Base-by-base conservation (phyloP, 2,113 vertebrate species). In the Sphaerodactylus townsendi region DNA sequence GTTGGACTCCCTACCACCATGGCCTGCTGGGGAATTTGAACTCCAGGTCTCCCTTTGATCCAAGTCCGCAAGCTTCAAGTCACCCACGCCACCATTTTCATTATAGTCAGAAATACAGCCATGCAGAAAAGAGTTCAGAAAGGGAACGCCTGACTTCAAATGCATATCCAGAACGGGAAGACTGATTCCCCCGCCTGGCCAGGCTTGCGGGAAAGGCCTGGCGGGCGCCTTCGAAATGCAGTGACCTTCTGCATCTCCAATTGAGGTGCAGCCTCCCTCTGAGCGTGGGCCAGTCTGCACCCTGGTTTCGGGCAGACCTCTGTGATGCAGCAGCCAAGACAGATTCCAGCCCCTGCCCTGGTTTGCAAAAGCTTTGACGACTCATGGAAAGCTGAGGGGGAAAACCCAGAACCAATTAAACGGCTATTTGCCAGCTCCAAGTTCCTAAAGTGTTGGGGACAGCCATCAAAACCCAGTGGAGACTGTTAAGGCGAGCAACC, bases 211-310 rank as follows among this genome's bases (percentile, higher is more conserved):
- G 70, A 81, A 28, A 48, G 41, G 0, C 68, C 83, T 66, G 79
- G 89, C 35, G 68, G 87, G 79, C 6, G 17, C 30, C 86, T 87
- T 15, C 0, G n/a, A n/a, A n/a, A n/a, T n/a, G n/a, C 21, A 0
- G 83, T 87, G 93, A 91, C 92, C 90, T 86, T 13, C 83, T 0
- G 9, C 5, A 11, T 0, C 83, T n/a, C n/a, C n/a, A n/a, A n/a
- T n/a, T 30, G 85, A 33, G 2, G 7, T 53, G 65, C 84, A 15
- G 83, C 33, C 44, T 59, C 68, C n/a, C n/a, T n/a, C n/a, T n/a
- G n/a, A n/a, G n/a, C n/a, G n/a, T n/a, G n/a, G n/a, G n/a, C n/a
- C n/a, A n/a, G n/a, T 21, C 69, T 5, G 28, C 30, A 39, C 59
- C 68, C 8, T n/a, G 1, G 13, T 9, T 44, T 44, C 41, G 85